Evolutionary conservation across 2,888 invertebrate genomes (phyloP), one percentile per base, ranked within the genome.

Genomic region (Loripinus fragilis): DNA sequence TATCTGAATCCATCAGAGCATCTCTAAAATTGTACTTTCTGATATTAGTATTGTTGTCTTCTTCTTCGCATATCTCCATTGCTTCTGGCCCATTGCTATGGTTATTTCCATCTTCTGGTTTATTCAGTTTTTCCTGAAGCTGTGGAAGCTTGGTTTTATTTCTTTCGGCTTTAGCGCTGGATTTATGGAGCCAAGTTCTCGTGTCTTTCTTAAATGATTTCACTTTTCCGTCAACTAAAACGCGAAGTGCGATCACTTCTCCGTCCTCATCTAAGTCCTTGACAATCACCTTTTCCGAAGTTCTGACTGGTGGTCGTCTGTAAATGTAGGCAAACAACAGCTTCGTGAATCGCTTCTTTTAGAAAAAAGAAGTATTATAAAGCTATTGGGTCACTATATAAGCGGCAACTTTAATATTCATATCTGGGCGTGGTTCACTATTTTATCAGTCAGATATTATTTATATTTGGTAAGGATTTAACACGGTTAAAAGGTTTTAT

Each of bases 161-260:
- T 45, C 45, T 45, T 45, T 8, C 45, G 3, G 45, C 45, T 71
- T 66, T 74, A 3, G 25, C 50, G 38, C 80, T 83, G 2, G 80
- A 78, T 64, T 83, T 83, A 35, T 83, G 83, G 5, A 83, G 78
- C 83, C 83, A 83, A 3, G 64, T 52, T 55, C 83, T 60, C 0
- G 83, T 45, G 28, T 83, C 83, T 48, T 83, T 83, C 55, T 83
- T 83, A 52, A 78, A 83, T 33, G 38, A 64, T 38, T 71, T 76
- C 28, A 78, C 72, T 42, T 72, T 64, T 0, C 83, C 83, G 38
- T 67, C 75, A 28, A 80, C 38, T 7, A 80, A 45, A 8, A 60
- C 33, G 15, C 60, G 30, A 17, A 60, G 33, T 1, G 60, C 33
- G 5, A n/a, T 55, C 5, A 15, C 33, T n/a, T 60, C 60, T 15